These are phyloP conservation scores for Trididemnum clinides DNA, from an alignment of 23 tunicate species.

Conservation along the genomic window DNA sequence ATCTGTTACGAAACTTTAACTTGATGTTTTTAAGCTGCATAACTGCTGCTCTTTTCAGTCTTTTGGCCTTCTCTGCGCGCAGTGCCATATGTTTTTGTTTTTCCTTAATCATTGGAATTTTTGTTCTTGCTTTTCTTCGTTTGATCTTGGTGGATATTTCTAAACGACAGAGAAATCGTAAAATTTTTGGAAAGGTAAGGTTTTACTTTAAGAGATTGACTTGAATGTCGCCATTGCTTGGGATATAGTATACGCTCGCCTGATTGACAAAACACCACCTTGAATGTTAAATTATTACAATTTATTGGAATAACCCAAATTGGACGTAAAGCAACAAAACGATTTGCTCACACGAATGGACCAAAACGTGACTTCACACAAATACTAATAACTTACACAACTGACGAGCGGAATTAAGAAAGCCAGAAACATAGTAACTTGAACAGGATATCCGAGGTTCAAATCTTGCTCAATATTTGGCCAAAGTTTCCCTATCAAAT, in stretches of 20 bases:
- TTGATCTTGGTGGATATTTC: background rate
- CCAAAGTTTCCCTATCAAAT: no score
- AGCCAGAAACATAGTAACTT: no score
- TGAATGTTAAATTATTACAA: background rate
- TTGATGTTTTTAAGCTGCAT: no score
- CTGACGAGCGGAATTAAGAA: no score
- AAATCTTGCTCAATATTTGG: no score
- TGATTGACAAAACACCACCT: background rate
- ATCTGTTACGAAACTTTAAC: no score
- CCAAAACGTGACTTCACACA: no score
- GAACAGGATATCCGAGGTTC: no score
- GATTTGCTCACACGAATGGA: no score
- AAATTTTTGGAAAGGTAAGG: slow-evolving; percentile 16
- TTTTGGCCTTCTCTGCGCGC: background rate
- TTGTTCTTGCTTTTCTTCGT: background rate
- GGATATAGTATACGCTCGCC: background rate
- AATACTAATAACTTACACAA: no score
- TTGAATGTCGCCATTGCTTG: background rate
- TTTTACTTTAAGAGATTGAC: background rate
- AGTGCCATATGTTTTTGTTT: background rate
- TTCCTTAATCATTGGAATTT: background rate
- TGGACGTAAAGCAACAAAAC: no score
- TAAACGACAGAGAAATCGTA: background rate
- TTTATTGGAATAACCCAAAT: no score
- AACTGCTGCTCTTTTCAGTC: background rate